These are phyloP conservation scores for Antennarius striatus DNA, from an alignment of 2,113 vertebrate genomes.

Conservation along the genomic window DNA sequence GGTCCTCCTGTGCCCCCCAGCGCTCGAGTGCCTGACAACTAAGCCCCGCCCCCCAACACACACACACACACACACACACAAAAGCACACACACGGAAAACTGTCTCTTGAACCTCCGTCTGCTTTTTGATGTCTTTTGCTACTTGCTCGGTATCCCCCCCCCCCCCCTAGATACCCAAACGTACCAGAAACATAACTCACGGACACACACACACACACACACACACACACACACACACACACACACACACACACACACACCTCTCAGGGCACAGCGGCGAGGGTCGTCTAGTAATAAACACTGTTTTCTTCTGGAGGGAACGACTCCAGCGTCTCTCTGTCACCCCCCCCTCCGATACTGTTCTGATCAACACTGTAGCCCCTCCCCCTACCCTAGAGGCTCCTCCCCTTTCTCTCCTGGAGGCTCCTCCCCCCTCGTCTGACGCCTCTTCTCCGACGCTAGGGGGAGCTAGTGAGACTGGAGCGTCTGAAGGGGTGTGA, in stretches of 20 bases:
- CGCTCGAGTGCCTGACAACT: slow-evolving; percentile 75
- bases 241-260: slow-evolving; percentile 42
- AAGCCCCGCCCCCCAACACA: slow-evolving; percentile 30
- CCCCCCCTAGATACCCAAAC: slow-evolving; percentile 15
- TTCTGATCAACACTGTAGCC: slow-evolving; percentile 62
- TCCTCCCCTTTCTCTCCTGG: slow-evolving; percentile 5
- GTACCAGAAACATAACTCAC: slow-evolving; percentile 2
- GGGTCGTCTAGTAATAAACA: slow-evolving; percentile 67
- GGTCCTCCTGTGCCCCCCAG: slow-evolving; percentile 80
- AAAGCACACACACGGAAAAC: slow-evolving; percentile 12
- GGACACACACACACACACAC: slow-evolving; percentile 22
- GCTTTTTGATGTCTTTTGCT: slow-evolving; percentile 59
- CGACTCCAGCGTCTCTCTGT: slow-evolving; percentile 28
- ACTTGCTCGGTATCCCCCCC: slow-evolving; percentile 42
- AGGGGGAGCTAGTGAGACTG: slow-evolving; percentile 52
- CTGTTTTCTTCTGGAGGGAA: slow-evolving; percentile 62
- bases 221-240: slow-evolving; percentile 31
- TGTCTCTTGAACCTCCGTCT: slow-evolving; percentile 43
- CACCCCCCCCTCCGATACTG: slow-evolving; percentile 12
- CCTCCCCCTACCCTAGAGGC: slow-evolving; percentile 1
- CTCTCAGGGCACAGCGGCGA: slow-evolving; percentile 69
- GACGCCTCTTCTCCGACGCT: slow-evolving; percentile 13
- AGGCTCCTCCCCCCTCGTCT: slow-evolving; percentile 5
- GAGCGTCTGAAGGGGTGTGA: slow-evolving; percentile 11
- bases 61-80: slow-evolving; percentile 17